These are phyloP conservation scores for Diorhabda sublineata DNA, from an alignment of 1,140 invertebrate species.

Conservation along the genomic window DNA sequence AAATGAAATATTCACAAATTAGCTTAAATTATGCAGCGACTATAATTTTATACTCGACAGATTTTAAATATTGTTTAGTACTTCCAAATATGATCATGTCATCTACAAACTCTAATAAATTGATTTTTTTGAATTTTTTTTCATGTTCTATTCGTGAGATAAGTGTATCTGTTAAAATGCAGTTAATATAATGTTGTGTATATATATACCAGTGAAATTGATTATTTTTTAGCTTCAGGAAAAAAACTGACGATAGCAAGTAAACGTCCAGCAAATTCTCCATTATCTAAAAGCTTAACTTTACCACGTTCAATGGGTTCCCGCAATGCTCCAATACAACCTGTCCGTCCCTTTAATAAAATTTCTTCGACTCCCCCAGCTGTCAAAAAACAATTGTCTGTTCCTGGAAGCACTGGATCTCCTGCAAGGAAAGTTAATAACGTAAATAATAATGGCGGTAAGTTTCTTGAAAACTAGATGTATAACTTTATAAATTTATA, in stretches of 20 bases:
- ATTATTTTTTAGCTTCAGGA: slow-evolving; percentile 57
- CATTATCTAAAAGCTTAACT: slow-evolving; percentile 74
- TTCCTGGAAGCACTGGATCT: slow-evolving; percentile 57
- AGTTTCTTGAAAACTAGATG: neutral
- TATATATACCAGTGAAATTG: too few relatives aligned
- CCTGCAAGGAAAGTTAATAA: slow-evolving; percentile 48
- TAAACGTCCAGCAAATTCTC: slow-evolving; percentile 57
- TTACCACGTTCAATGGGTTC: slow-evolving; percentile 78
- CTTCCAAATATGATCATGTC: too few relatives aligned
- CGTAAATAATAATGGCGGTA: slow-evolving; percentile 20
- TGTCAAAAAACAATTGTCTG: slow-evolving; percentile 73
- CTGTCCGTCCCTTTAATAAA: slow-evolving; percentile 57
- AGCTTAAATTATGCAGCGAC: too few relatives aligned
- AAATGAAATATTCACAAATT: too few relatives aligned
- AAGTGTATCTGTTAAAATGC: too few relatives aligned
- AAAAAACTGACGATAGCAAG: slow-evolving; percentile 68
- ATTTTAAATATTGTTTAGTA: too few relatives aligned
- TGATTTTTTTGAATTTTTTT: too few relatives aligned
- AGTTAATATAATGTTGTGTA: too few relatives aligned
- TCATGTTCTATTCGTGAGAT: too few relatives aligned
- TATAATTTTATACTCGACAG: too few relatives aligned
- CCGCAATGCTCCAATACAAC: slow-evolving; percentile 50
- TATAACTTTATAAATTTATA: slow-evolving; percentile 9
- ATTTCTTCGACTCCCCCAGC: slow-evolving; percentile 74
- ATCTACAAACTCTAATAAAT: too few relatives aligned